Base-by-base conservation (phyloP, 2,797 vertebrate genomes). In the Mionectes olivaceus region DNA sequence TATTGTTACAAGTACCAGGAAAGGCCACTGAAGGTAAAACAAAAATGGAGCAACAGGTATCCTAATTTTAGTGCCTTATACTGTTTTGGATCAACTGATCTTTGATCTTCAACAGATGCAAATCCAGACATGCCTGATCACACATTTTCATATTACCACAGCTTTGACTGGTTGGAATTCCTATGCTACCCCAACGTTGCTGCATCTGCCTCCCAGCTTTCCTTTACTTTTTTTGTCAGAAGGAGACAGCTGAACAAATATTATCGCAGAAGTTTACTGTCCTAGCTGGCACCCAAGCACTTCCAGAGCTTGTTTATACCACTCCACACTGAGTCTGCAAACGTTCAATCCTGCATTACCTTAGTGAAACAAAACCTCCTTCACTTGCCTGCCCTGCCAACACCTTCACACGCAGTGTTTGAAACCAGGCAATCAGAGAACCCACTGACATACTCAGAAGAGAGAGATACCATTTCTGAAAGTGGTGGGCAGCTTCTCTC, bases 231-330 rank as follows among this genome's bases (percentile, higher is more conserved):
- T 83, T 68, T 49, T 93, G 46, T 73, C 59, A 83, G 0, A 82
- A 95, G 73, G 80, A 94, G 89, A 97, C 95, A 97, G 96, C 96
- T 97, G 96, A 97, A 95, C 93, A 97, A 97, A 97, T 91, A 97
- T 89, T 87, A 61, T 91, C 91, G 79, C 93, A 97, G 89, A 98
- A 97, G 43, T 91, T 95, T 82, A 94, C 89, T 89, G 96, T 97
- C 95, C 82, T 93, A 95, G 86, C 78, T 94, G 79, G 95, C 95
- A 97, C 88, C 88, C 53, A 24, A 87, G 60, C 84, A 79, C 83
- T 83, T 83, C 65, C 50, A 94, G 52, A 41, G 80, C 82, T 83
- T 95, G 55, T 91, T 97, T 88, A 83, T 61, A 87, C 78, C 83
- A 77, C 59, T 94, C 75, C 95, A 86, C 8, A n/a, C 33, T n/a